Conservation (phyloP, 2,113 vertebrate genomes). For the Psephotus haematonotus region DNA sequence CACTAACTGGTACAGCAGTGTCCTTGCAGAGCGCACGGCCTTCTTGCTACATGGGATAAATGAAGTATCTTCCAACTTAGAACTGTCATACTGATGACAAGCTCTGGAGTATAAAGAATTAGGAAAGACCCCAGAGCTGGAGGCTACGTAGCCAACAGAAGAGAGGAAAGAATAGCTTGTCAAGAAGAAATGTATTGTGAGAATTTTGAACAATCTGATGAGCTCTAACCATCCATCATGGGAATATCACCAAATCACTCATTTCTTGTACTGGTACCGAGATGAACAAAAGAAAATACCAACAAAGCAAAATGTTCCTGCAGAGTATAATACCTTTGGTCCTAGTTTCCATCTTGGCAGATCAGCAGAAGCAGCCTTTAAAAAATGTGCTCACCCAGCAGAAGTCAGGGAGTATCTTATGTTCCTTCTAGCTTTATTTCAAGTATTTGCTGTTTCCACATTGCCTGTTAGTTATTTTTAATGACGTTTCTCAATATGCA, state of each 20-base stretch:
- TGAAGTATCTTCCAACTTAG: background rate
- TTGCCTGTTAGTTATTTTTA: background rate
- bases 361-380: background rate
- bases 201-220: background rate
- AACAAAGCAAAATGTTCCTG: background rate
- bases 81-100: background rate
- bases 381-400: background rate
- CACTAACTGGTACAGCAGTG: fast-evolving
- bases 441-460: background rate
- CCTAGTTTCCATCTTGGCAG: background rate
- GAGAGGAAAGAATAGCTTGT: background rate
- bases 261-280: fast-evolving
- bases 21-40: fast-evolving
- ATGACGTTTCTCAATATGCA: background rate
- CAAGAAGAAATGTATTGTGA: background rate
- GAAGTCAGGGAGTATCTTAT: background rate
- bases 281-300: background rate
- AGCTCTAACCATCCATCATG: background rate
- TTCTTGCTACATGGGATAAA: background rate
- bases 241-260: background rate
- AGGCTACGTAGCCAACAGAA: background rate
- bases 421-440: background rate
- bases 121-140: background rate
- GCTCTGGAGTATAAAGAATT: background rate
- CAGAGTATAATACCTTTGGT: background rate